A percentile compares a stretch with the other conserved stretches of the same genome.
Conservation (phyloP, 2,113 vertebrate species). For the Hippocampus guttulatus region DNA sequence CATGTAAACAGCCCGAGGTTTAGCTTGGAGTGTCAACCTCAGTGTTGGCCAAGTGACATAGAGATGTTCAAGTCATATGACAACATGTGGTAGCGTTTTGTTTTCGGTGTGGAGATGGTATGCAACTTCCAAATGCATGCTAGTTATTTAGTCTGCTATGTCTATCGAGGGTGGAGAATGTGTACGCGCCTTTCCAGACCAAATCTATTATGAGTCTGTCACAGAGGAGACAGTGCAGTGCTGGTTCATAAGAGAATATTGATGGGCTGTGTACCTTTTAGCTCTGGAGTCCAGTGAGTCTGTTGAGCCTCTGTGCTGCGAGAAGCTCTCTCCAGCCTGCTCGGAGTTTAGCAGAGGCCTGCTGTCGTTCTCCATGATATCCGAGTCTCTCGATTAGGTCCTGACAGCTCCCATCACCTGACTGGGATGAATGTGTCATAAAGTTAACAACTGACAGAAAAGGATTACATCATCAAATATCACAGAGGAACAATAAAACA, state of each 20-base stretch:
- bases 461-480: neutral
- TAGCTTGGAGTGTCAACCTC: neutral
- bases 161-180: neutral
- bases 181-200: neutral
- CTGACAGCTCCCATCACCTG: constrained; percentile 43
- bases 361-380: constrained; percentile 68
- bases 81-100: neutral
- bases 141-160: neutral
- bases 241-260: neutral
- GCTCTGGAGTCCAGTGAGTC: constrained; percentile 65
- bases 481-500: constrained; percentile 14
- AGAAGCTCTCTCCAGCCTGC: constrained; percentile 42
- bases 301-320: constrained; percentile 46
- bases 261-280: constrained; percentile 62
- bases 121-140: neutral
- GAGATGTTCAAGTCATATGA: neutral
- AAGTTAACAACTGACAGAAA: neutral
- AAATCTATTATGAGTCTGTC: neutral
- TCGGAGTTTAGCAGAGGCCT: constrained; percentile 62
- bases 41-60: neutral
- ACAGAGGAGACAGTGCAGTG: neutral
- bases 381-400: constrained; percentile 14
- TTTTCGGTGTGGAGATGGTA: neutral
- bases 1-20: neutral
- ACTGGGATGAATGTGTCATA: constrained; percentile 7